These are phyloP conservation scores for Dione vanillae DNA, from an alignment of 2,888 invertebrate genomes.

Conservation along the genomic window DNA sequence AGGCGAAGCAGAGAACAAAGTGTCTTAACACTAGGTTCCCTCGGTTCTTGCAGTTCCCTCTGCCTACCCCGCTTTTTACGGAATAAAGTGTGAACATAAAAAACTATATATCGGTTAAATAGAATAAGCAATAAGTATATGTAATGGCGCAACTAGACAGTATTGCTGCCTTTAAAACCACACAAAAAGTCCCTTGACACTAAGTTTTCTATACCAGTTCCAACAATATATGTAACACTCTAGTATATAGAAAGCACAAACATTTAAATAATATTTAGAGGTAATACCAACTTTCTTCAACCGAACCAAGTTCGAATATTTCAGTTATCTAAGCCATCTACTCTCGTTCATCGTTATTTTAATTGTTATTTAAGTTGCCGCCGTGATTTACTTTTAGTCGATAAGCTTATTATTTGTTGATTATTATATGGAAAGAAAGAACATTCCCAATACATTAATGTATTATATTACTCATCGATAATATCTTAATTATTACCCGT, in stretches of 20 bases:
- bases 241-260: background rate
- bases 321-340: slow-evolving; percentile 63
- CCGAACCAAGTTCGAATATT: slow-evolving; percentile 33
- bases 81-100: too few species aligned
- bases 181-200: too few species aligned
- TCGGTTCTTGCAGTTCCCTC: too few species aligned
- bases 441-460: slow-evolving; percentile 2
- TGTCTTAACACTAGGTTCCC: too few species aligned
- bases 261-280: background rate
- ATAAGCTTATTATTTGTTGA: slow-evolving; percentile 63
- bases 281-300: background rate
- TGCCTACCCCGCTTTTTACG: too few species aligned
- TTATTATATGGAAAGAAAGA: slow-evolving; percentile 33
- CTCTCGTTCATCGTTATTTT: slow-evolving; percentile 58
- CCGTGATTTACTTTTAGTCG: slow-evolving; percentile 69
- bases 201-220: background rate
- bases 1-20: too few species aligned
- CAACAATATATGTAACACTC: background rate
- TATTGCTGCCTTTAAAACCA: too few species aligned
- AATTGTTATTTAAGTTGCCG: slow-evolving; percentile 66
- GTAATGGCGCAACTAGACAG: too few species aligned
- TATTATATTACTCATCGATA: slow-evolving; percentile 21
- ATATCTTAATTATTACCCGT: slow-evolving; percentile 24
- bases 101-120: too few species aligned
- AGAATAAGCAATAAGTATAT: too few species aligned